Conservation (phyloP, 2,797 vertebrate genomes). For the Arctocebus calabarensis region DNA sequence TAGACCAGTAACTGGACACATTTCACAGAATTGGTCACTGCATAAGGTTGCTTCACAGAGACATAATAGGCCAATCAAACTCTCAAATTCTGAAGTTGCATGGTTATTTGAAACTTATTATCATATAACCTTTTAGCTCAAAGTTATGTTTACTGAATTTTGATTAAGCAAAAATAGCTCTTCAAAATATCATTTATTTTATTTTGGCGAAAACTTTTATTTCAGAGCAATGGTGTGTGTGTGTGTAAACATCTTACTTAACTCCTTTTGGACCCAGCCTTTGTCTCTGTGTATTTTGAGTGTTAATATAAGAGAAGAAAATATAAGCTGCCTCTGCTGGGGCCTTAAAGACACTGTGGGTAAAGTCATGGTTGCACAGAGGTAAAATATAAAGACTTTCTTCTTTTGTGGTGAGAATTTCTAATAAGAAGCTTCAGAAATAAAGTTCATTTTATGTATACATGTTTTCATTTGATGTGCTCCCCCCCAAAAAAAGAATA, state of each 20-base stretch:
- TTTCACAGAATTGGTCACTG: neutral
- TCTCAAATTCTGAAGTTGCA: neutral
- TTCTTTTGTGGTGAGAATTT: neutral
- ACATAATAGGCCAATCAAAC: neutral
- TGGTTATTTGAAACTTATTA: neutral
- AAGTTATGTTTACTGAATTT: neutral
- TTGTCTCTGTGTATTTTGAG: neutral
- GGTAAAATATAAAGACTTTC: neutral
- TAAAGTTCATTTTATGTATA: neutral
- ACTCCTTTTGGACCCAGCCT: neutral
- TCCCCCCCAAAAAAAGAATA: neutral
- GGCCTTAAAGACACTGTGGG: neutral
- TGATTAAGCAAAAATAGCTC: neutral
- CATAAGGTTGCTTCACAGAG: neutral
- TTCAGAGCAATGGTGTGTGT: neutral
- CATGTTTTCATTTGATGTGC: neutral
- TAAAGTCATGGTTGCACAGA: neutral
- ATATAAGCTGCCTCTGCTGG: neutral
- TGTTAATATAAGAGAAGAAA: neutral
- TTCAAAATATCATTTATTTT: conserved; percentile 11
- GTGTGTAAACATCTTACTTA: neutral
- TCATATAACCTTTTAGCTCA: neutral
- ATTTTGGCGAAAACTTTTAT: neutral
- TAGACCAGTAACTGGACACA: neutral
- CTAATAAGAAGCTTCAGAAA: neutral